Evolutionary conservation across 2,888 invertebrate species (phyloP), one percentile per base, ranked within the genome.

Genomic region (Drosophila ustulata): DNA sequence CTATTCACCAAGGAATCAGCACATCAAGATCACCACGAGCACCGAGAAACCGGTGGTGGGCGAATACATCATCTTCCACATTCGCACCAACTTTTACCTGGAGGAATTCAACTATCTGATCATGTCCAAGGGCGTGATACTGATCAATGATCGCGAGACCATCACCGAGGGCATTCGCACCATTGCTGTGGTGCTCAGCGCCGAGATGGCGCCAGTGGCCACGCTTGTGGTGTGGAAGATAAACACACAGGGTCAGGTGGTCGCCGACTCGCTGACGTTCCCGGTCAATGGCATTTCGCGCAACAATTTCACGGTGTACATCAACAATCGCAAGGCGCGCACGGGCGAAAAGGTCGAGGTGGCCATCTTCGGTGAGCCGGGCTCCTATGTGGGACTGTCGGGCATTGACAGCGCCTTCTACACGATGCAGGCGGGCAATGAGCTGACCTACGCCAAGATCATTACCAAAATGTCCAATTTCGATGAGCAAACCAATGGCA

Each of bases 231-330:
- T 97, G 52, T 99, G 98, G 95, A 95, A 96, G 91, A 95, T 98
- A 0, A 96, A 95, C 4, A 94, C 94, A 11, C 95, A 96, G 80
- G 98, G 97, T 0, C 96, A 96, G 86, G 96, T 98, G 52, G 95
- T 98, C 0, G 97, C 97, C 0, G 99, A 99, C 93, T 97, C 97
- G 65, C 93, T 99, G 65, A 98, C 98, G n/a, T 98, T 98, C 93
- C 98, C 98, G 0, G 98, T 99, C 28, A 98, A 98, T 93, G 98
- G 98, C 68, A 97, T 98, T 79, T 97, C 98, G 1, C 93, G 97
- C 68, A 98, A 99, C 91, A 97, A 98, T 91, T 97, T 97, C 91
- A 96, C 96, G 0, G 95, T 97, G 9, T 95, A 94, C 81, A 96
- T 98, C 68, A 98, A 98, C 92, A 97, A 98, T 92, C 96, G 96